Evolutionary conservation across 2,113 vertebrate genomes (phyloP), one percentile per base, ranked within the genome.

Genomic region (Orthochromis malagaraziensis): DNA sequence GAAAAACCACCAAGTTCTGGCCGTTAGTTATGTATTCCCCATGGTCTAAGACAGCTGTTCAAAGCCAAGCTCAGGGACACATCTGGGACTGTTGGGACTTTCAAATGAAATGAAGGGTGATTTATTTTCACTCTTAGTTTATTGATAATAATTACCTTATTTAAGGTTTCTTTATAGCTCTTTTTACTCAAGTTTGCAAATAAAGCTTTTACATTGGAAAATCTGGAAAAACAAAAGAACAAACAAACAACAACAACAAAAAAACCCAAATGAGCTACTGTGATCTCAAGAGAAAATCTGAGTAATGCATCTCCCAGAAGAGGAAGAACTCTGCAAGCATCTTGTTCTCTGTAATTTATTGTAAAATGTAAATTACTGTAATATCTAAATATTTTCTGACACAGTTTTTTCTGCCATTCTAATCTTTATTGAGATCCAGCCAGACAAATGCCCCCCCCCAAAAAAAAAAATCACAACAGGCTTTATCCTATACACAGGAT

Each of bases 11-110:
- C 3, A n/a, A 31, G 58, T 75, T 82, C 57, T 29, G 60, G 42
- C 6, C 3, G 2, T 31, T 31, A 47, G 70, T 19, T 49, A 29
- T 75, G 6, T 31, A 47, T 75, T 47, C 21, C 42, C 42, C 16
- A 49, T 31, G 70, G 42, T 29, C 42, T 31, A 49, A 19, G 42
- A 49, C 68, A 17, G 21, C 68, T 73, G 40, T 17, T 47, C 40
- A 45, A 49, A 75, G 70, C 42, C 70, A 75, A 73, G 14, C 70
- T 75, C 70, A 19, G 70, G 14, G 24, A 47, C 42, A 75, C 42
- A 7, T 47, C 26, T 29, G 42, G 70, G 9, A 49, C 42, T 75
- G 16, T 31, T 75, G 42, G 24, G 42, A 47, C 24, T 19, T 75
- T 75, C 70, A 47, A 5, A 19, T 77, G 26, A 29, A 49, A 77